phyloP scores from a whole-genome alignment of 2,888 invertebrate genomes.

The Drosophila diplacantha region DNA sequence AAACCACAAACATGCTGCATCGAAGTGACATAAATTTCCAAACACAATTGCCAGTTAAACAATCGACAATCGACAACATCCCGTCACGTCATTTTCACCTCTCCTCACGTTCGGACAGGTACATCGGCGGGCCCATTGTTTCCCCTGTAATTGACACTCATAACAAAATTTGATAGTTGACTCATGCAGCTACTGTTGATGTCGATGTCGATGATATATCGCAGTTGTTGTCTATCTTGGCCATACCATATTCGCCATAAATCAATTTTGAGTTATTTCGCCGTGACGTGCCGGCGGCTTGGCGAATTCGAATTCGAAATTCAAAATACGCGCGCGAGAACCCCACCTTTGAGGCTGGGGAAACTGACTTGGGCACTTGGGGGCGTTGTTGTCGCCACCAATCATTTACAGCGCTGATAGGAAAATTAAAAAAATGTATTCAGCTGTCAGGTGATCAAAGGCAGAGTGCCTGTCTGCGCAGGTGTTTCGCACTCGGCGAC shows the following conservation, averaged over 20 bases:
- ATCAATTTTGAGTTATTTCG: conserved; percentile 70
- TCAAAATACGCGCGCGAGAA: conserved; percentile 43
- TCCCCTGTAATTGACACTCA: conserved; percentile 71
- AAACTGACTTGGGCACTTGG: conserved; percentile 23
- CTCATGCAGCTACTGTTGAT: conserved; percentile 52
- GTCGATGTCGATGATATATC: conserved; percentile 28
- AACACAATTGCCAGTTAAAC: conserved; percentile 72
- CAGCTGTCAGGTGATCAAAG: conserved; percentile 72
- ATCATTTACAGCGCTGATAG: conserved; percentile 53
- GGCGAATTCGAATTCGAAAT: conserved; percentile 45
- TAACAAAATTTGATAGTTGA: conserved; percentile 71
- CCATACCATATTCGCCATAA: conserved; percentile 63
- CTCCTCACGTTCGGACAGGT: conserved; percentile 45
- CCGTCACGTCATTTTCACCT: conserved; percentile 71
- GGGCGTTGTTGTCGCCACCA: conserved; percentile 30
- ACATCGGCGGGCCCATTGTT: conserved; percentile 59
- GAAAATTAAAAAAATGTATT: conserved; percentile 69
- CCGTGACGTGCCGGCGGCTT: conserved; percentile 57
- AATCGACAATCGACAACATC: conserved; percentile 74
- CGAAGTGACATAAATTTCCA: conserved; percentile 68
- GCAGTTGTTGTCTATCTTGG: conserved; percentile 53
- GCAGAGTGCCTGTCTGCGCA: conserved; percentile 66
- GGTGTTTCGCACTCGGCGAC: conserved; percentile 73
- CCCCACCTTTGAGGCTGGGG: conserved; percentile 46
- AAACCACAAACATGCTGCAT: conserved; percentile 24